Evolutionary conservation across 2,888 invertebrate genomes (phyloP), one percentile per base, ranked within the genome.

Genomic region (Rotaria socialis): DNA sequence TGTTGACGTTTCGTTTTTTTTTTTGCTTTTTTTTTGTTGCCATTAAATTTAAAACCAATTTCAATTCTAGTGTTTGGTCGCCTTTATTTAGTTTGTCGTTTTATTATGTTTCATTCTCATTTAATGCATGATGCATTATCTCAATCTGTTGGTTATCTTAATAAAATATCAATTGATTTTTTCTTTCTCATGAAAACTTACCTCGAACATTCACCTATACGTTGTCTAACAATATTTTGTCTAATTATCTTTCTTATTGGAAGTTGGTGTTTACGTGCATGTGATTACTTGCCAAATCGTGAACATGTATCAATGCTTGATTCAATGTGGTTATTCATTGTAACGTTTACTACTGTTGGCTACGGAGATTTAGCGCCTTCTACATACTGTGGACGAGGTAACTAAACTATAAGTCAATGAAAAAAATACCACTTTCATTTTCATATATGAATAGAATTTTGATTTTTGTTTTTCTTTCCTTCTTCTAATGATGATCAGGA

Each of bases 141-240:
- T 0, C 90, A 90, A 88, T 90, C 90, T 87, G 89, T 91, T n/a
- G 91, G 91, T 16, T 91, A 90, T 10, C 94, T 97, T 92, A 97
- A 97, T 93, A 94, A 97, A 92, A 97, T 98, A 92, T 97, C 97
- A 93, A 98, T 98, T 94, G 92, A 93, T 89, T 97, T 97, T 92
- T 94, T 92, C 88, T 91, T 91, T 88, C 90, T 91, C 85, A 91
- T 91, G 88, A 91, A 91, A 88, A 90, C 90, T 43, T 88, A 90
- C 87, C 91, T 91, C 90, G 89, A 90, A 35, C 88, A 91, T 43
- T 89, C 90, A 87, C 90, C 91, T 41, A 90, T 90, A 86, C 90
- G 90, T 87, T 89, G 90, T 10, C 88, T 91, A 24, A 87, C 89
- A 8, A 87, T 89, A 8, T 27, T 60, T 60, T 11, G 2, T 27